phyloP scores from a whole-genome alignment of 2,113 vertebrate genomes.

The Mystacornis crossleyi region DNA sequence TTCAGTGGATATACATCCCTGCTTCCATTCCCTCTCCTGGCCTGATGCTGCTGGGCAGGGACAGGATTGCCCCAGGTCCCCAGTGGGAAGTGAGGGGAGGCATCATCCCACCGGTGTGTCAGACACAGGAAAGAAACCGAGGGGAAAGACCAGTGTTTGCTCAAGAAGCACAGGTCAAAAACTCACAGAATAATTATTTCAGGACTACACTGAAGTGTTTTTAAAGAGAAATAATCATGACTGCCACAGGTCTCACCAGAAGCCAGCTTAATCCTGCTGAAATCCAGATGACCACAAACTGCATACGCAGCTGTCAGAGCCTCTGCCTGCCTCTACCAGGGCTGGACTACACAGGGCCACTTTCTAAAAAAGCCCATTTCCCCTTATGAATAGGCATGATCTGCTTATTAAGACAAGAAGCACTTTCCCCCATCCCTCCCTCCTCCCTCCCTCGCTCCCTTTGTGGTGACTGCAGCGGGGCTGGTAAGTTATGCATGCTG shows the following conservation, averaged over 20 bases:
- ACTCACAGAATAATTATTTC: background rate
- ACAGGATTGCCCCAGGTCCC: background rate
- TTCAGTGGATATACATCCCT: background rate
- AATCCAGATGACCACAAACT: background rate
- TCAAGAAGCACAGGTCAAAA: background rate
- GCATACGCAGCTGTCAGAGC: background rate
- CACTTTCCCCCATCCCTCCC: background rate
- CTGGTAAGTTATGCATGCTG: constrained; percentile 58
- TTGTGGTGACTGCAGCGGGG: constrained; percentile 32
- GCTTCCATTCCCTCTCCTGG: rapidly evolving
- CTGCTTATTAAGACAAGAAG: constrained; percentile 47
- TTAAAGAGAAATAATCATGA: background rate
- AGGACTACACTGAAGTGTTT: background rate
- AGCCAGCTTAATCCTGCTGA: background rate
- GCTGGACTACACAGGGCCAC: background rate
- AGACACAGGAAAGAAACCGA: background rate
- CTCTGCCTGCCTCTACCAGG: background rate
- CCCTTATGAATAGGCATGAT: constrained; percentile 54
- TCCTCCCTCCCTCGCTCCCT: background rate
- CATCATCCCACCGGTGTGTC: background rate
- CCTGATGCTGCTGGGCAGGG: background rate
- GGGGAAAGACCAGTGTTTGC: background rate
- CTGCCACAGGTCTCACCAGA: background rate
- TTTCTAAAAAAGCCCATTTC: background rate
- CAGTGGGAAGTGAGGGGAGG: rapidly evolving